Evolutionary conservation across 2,113 vertebrate species (phyloP).

Genomic region (Macrotus californicus): DNA sequence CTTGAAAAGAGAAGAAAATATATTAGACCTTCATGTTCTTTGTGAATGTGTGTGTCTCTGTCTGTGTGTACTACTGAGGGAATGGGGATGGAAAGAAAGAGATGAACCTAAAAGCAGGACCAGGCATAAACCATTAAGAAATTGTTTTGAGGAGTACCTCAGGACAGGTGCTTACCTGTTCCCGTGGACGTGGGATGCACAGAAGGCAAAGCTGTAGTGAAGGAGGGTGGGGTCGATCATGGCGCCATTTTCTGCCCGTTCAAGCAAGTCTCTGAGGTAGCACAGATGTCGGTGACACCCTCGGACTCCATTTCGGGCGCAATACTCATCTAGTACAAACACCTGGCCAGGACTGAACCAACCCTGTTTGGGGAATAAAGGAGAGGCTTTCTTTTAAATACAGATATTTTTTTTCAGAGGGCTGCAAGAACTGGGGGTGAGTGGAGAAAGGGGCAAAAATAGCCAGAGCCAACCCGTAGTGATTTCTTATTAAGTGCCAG

Average conservation of each 20-base stretch:
- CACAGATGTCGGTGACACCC: conserved; percentile 98
- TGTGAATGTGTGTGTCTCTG: neutral
- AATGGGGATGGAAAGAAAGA: neutral
- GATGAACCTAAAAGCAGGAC: neutral
- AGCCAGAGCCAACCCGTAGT: conserved; percentile 21
- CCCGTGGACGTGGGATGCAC: conserved; percentile 97
- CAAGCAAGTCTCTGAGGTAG: conserved; percentile 96
- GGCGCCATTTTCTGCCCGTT: conserved; percentile 96
- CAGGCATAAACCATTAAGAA: neutral
- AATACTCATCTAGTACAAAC: conserved; percentile 98
- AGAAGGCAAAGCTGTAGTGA: conserved; percentile 99
- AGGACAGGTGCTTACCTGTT: conserved; percentile 88
- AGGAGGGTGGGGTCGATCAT: conserved; percentile 99
- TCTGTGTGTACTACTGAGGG: neutral
- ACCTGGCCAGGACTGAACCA: conserved; percentile 99
- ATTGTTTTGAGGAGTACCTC: neutral
- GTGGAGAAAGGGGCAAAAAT: neutral
- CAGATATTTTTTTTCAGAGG: conserved; percentile 28
- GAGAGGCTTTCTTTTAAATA: conserved; percentile 80
- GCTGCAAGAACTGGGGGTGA: conserved; percentile 45
- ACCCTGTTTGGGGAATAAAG: conserved; percentile 86
- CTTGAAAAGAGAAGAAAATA: neutral
- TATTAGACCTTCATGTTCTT: neutral
- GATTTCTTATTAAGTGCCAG: too few relatives aligned
- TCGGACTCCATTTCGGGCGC: conserved; percentile 95